These are phyloP conservation scores for Gulo gulo DNA, from an alignment of 2,113 vertebrate genomes.

Conservation along the genomic window DNA sequence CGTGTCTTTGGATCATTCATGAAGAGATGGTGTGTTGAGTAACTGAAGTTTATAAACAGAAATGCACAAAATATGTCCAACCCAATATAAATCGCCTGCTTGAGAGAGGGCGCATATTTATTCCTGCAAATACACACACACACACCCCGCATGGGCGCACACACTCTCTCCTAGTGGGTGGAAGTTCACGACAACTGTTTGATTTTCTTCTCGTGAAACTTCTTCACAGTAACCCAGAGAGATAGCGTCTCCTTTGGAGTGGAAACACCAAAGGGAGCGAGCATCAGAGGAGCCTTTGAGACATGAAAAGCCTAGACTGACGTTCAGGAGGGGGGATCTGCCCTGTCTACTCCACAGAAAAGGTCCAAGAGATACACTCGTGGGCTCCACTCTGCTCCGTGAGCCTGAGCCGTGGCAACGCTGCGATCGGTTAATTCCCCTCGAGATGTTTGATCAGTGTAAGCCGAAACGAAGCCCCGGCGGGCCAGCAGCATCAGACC, in stretches of 20 bases:
- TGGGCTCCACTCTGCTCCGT: background rate
- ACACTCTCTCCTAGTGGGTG: background rate
- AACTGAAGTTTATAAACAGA: background rate
- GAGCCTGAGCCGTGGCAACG: background rate
- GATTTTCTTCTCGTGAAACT: background rate
- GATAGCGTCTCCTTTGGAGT: background rate
- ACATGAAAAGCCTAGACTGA: fast-evolving
- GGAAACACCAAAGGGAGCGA: fast-evolving
- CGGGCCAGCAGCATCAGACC: background rate
- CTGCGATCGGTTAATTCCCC: background rate
- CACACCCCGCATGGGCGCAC: too few relatives aligned
- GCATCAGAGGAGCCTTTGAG: background rate
- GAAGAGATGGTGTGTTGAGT: background rate
- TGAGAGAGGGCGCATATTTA: background rate
- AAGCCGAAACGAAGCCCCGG: background rate
- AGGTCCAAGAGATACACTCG: background rate
- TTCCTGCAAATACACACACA: background rate
- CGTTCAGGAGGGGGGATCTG: too few relatives aligned
- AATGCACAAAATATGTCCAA: background rate
- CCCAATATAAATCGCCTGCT: background rate
- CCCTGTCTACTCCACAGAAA: background rate
- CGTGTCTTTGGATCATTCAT: background rate
- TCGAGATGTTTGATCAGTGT: background rate
- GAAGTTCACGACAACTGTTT: background rate
- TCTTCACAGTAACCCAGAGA: background rate